phyloP scores from a whole-genome alignment of 2,113 vertebrate species.

The Xenopus borealis region DNA sequence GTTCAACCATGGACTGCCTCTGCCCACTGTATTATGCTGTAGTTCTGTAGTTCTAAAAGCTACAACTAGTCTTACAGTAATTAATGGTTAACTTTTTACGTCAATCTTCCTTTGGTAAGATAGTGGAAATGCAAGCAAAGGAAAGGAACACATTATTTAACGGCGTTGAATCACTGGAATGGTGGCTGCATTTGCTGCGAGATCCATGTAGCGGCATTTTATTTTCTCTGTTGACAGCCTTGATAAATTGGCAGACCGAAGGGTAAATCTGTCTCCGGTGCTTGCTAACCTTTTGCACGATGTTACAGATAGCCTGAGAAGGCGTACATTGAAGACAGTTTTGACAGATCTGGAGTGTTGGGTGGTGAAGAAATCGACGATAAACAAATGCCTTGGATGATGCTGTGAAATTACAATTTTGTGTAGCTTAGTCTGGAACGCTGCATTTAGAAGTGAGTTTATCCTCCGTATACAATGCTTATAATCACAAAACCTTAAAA shows the following conservation, averaged over 20 bases:
- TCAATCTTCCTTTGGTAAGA: background rate
- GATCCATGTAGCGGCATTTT: conserved; percentile 37
- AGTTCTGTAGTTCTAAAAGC: too few relatives aligned
- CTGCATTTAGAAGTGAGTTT: background rate
- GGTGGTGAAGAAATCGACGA: background rate
- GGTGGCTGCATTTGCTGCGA: conserved; percentile 19
- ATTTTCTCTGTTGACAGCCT: conserved; percentile 13
- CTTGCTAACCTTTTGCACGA: conserved; percentile 38
- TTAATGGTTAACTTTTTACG: background rate
- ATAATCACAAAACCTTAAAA: too few relatives aligned
- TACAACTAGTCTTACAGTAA: too few relatives aligned
- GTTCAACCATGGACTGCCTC: too few relatives aligned
- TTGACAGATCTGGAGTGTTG: conserved; percentile 1
- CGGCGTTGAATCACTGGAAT: conserved; percentile 8
- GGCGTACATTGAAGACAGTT: background rate
- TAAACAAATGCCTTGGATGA: background rate
- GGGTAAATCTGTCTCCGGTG: conserved; percentile 1
- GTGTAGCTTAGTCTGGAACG: background rate
- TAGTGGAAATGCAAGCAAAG: background rate
- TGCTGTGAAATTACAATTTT: background rate
- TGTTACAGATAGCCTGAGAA: conserved; percentile 37
- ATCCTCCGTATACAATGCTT: too few relatives aligned
- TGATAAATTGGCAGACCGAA: background rate
- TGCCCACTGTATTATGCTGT: too few relatives aligned
- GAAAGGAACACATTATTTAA: conserved; percentile 16